Evolutionary conservation across 2,888 invertebrate genomes (phyloP).

Genomic region (Proisotoma minuta): DNA sequence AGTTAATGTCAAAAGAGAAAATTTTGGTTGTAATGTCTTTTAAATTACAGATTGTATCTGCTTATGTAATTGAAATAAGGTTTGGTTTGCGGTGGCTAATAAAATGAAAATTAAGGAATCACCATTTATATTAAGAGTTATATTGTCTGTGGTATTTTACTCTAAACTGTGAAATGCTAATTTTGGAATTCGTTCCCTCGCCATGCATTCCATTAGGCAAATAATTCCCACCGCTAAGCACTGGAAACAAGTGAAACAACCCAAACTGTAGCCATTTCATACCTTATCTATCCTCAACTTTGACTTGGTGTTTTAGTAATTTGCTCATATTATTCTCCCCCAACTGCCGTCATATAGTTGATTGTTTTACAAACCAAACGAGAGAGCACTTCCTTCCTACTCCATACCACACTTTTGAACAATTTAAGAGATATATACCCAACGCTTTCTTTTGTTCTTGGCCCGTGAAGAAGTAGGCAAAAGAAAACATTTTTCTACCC

Average conservation of each 20-base stretch:
- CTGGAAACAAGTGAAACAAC: too few relatives aligned
- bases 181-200: conserved; percentile 7
- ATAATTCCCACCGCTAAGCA: conserved; percentile 1
- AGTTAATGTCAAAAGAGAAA: too few relatives aligned
- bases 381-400: neutral
- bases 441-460: neutral
- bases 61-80: too few relatives aligned
- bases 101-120: conserved; percentile 11
- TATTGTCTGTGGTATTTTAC: neutral
- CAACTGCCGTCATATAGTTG: neutral
- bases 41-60: too few relatives aligned
- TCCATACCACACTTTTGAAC: neutral
- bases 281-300: too few relatives aligned
- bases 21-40: too few relatives aligned
- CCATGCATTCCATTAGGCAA: conserved; percentile 1
- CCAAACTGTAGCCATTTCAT: too few relatives aligned
- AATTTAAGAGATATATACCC: neutral
- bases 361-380: conserved; percentile 7
- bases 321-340: neutral
- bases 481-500: neutral
- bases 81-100: too few relatives aligned
- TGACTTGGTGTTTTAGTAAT: neutral
- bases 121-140: neutral
- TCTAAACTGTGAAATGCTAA: conserved; percentile 9
- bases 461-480: neutral